Percentiles rank a stretch among this genome's conserved stretches.
These are phyloP conservation scores for Cryptophagus acutangulus DNA, from an alignment of 2,888 invertebrate genomes.

Conservation along the genomic window DNA sequence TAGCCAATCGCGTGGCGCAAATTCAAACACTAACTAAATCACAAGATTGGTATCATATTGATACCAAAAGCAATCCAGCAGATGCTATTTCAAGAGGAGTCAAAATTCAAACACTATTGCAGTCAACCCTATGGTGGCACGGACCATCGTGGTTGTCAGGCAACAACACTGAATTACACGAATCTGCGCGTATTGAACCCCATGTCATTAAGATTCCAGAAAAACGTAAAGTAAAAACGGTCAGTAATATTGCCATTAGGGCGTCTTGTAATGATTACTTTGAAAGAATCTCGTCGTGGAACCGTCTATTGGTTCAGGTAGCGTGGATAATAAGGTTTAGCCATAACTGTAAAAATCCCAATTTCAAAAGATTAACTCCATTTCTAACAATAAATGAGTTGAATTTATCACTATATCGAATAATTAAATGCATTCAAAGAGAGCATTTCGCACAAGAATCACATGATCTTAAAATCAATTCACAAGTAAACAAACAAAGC, in stretches of 20 bases:
- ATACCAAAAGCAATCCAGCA: conserved; percentile 13
- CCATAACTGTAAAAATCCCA: no score
- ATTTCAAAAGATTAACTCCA: no score
- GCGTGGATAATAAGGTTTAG: neutral
- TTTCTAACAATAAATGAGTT: neutral
- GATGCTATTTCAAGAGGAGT: conserved; percentile 20
- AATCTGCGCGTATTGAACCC: neutral
- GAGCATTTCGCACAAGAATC: neutral
- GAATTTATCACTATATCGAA: neutral
- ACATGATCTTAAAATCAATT: neutral
- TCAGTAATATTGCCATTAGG: neutral
- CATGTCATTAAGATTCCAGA: neutral
- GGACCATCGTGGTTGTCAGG: conserved; percentile 11
- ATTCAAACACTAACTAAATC: conserved; percentile 18
- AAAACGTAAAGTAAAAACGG: neutral
- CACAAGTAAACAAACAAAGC: neutral
- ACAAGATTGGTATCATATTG: conserved; percentile 19
- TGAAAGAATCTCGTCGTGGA: neutral
- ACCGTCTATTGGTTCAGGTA: neutral
- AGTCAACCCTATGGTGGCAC: conserved; percentile 15
- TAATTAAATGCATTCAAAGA: neutral
- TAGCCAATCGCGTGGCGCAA: conserved; percentile 24
- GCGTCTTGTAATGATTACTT: no score
- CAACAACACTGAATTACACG: neutral
- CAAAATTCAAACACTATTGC: conserved; percentile 12